Conservation (phyloP, 2,888 invertebrate species). For the Tenodera sinensis region DNA sequence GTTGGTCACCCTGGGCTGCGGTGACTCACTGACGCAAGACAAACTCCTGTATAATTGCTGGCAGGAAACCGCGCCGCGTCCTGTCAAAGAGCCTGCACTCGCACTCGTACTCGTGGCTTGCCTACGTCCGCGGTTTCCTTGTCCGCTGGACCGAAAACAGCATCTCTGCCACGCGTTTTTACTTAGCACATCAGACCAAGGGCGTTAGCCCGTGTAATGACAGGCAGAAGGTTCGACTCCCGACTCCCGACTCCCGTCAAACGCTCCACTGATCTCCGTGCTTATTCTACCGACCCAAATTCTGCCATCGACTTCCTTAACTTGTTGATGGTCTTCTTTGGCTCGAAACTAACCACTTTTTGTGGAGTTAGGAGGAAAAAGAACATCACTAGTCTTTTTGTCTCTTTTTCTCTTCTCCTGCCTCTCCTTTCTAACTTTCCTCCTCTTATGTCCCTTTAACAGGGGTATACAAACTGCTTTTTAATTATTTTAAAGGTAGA, state of each 20-base stretch:
- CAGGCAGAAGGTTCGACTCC: neutral
- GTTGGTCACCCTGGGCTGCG: neutral
- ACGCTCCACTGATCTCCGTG: neutral
- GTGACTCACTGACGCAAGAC: neutral
- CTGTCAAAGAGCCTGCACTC: too few relatives aligned
- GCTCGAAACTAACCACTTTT: neutral
- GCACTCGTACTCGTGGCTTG: too few relatives aligned
- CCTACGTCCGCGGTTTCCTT: neutral
- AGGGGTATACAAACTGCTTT: neutral
- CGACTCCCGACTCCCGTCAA: neutral
- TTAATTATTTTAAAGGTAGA: too few relatives aligned
- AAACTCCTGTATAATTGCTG: neutral
- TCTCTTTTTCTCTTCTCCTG: neutral
- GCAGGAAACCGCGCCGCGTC: neutral
- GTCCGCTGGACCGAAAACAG: neutral
- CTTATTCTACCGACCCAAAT: neutral
- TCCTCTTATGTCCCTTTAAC: neutral
- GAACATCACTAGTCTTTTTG: neutral
- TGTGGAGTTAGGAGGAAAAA: neutral
- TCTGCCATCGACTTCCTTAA: neutral
- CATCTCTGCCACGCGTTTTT: neutral
- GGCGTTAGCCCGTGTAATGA: neutral
- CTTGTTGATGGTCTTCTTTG: neutral
- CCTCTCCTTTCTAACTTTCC: neutral
- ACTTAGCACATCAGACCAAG: neutral